phyloP scores from a whole-genome alignment of 2,113 vertebrate species.

The Engraulis encrasicolus region DNA sequence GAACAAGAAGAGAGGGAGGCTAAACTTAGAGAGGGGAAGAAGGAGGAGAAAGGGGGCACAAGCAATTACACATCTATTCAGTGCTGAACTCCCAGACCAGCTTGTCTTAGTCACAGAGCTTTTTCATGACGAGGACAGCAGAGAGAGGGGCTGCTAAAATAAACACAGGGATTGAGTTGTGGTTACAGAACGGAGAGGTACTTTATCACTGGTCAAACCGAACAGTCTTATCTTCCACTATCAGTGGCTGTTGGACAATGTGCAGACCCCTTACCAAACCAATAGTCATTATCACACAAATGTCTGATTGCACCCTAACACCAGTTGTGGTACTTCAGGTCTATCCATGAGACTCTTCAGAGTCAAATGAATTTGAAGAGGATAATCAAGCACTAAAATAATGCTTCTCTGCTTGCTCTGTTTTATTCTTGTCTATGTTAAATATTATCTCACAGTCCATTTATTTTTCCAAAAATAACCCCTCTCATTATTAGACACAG shows the following conservation, averaged over 20 bases:
- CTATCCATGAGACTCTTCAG: neutral
- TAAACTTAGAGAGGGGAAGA: neutral
- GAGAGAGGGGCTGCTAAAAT: conserved; percentile 58
- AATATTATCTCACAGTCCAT: no score
- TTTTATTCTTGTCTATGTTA: no score
- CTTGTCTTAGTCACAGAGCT: conserved; percentile 55
- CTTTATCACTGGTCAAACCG: conserved; percentile 55
- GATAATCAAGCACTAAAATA: no score
- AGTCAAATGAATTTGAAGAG: no score
- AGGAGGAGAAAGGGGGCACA: neutral
- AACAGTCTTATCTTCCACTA: conserved; percentile 49
- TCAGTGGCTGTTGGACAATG: conserved; percentile 38
- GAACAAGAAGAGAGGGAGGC: neutral
- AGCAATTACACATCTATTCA: conserved; percentile 14
- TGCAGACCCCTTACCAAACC: conserved; percentile 26
- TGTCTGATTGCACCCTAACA: neutral
- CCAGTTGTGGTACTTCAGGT: neutral
- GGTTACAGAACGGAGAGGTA: conserved; percentile 47
- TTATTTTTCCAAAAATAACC: no score
- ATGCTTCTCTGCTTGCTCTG: no score
- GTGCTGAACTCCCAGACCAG: conserved; percentile 57
- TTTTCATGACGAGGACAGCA: conserved; percentile 65
- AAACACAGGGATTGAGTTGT: conserved; percentile 60
- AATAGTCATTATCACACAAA: neutral
- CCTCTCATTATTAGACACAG: no score